phyloP scores from a whole-genome alignment of 1,140 invertebrate species.

The Drosophila grimshawi region DNA sequence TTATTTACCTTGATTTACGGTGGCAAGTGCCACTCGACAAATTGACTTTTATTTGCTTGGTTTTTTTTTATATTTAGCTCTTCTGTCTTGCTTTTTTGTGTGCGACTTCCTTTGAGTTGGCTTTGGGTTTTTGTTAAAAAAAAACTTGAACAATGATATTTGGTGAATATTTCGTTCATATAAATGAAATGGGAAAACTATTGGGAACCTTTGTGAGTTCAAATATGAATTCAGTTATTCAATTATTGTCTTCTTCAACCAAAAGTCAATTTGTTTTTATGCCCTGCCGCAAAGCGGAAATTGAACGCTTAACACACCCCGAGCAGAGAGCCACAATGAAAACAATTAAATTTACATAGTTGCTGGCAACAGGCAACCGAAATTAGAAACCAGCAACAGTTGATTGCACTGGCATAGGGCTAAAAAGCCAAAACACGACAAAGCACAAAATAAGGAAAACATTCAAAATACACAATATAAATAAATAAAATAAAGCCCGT shows the following conservation, averaged over 20 bases:
- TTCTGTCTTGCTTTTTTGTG: constrained; percentile 6
- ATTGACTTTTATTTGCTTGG: constrained; percentile 74
- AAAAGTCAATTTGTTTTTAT: constrained; percentile 31
- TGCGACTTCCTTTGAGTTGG: constrained; percentile 9
- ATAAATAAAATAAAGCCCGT: constrained; percentile 37
- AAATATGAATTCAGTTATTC: background rate
- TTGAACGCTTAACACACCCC: constrained; percentile 36
- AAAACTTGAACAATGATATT: too few relatives aligned
- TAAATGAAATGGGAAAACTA: too few relatives aligned
- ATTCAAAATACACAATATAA: background rate
- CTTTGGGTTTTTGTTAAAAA: constrained; percentile 6
- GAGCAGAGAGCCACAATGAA: constrained; percentile 31
- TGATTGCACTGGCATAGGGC: constrained; percentile 33
- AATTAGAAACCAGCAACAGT: constrained; percentile 73
- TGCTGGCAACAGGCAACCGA: constrained; percentile 48
- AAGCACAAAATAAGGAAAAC: constrained; percentile 3
- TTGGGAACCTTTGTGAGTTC: too few relatives aligned
- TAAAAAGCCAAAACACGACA: constrained; percentile 18
- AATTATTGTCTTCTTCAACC: background rate
- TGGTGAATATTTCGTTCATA: too few relatives aligned
- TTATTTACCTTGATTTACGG: constrained; percentile 69
- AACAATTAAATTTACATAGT: constrained; percentile 53
- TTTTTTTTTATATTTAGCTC: constrained; percentile 47
- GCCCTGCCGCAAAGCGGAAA: constrained; percentile 39
- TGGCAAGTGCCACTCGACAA: constrained; percentile 80